Percentiles rank a stretch among this genome's conserved stretches.
These are phyloP conservation scores for Chascanopsetta lugubris DNA, from an alignment of 2,113 vertebrate genomes.

Conservation along the genomic window DNA sequence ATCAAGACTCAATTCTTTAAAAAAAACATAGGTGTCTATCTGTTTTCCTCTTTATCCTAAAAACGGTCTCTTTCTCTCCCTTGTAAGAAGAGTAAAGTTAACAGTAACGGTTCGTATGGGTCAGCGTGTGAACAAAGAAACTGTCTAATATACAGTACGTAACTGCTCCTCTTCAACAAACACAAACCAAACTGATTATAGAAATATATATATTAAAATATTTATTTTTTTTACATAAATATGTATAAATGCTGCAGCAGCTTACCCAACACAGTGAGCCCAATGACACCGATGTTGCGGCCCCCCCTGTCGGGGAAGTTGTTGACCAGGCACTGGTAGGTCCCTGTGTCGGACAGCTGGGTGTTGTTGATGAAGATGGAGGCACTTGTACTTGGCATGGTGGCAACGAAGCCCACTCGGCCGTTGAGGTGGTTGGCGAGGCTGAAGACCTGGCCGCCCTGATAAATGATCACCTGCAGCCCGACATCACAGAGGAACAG, in stretches of 20 bases:
- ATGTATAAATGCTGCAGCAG: not conserved
- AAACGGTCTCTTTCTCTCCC: no score
- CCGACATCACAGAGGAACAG: conserved; percentile 12
- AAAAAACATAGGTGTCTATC: no score
- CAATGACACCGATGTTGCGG: conserved; percentile 94
- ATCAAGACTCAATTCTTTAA: no score
- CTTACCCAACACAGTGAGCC: conserved; percentile 95
- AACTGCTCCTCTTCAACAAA: no score
- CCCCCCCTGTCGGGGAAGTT: conserved; percentile 95
- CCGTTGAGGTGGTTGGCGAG: conserved; percentile 91
- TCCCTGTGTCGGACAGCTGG: conserved; percentile 96
- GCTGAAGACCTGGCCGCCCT: conserved; percentile 95
- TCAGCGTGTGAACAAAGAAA: no score
- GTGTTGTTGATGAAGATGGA: conserved; percentile 99
- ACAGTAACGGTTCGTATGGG: no score
- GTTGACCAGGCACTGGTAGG: conserved; percentile 99
- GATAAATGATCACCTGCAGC: conserved; percentile 95
- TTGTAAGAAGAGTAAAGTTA: no score
- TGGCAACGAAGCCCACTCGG: conserved; percentile 93
- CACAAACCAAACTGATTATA: no score
- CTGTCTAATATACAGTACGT: no score
- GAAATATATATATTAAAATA: no score
- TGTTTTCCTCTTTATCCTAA: no score
- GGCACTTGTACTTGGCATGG: conserved; percentile 98
- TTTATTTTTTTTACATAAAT: no score